Evolutionary conservation across 2,888 invertebrate genomes (phyloP).

Genomic region (Branchipolynoe longqiensis): DNA sequence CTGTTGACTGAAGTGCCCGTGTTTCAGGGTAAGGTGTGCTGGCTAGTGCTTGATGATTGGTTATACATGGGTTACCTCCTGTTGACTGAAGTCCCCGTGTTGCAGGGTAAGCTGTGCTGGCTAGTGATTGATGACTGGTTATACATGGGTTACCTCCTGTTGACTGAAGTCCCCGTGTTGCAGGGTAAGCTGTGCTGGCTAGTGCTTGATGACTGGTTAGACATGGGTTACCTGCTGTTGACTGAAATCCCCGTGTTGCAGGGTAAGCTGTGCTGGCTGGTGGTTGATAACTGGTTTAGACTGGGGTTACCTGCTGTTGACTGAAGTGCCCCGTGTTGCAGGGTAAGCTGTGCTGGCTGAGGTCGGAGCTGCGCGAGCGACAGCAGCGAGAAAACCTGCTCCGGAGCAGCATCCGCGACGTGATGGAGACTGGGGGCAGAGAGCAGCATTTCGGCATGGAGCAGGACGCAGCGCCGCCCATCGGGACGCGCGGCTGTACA

Average conservation of each 20-base stretch:
- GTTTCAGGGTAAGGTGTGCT: no score
- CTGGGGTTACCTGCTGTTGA: background rate
- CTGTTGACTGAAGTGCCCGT: no score
- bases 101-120: conserved; percentile 64
- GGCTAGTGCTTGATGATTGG: no score
- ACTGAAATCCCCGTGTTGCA: no score
- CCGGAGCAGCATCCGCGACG: conserved; percentile 47
- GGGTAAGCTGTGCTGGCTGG: no score
- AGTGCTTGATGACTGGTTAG: no score
- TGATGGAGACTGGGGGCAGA: conserved; percentile 48
- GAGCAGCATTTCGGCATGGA: conserved; percentile 36
- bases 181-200: conserved; percentile 65
- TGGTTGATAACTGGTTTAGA: no score
- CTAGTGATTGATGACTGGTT: no score
- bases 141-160: background rate
- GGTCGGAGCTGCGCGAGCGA: conserved; percentile 60
- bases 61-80: no score
- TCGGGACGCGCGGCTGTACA: no score
- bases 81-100: background rate
- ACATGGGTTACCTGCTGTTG: no score
- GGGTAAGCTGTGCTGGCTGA: conserved; percentile 64
- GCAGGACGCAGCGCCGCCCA: no score
- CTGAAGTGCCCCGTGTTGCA: conserved; percentile 21
- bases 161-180: background rate
- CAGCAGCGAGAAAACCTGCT: conserved; percentile 55